A percentile compares a stretch with the other conserved stretches of the same genome.
phyloP scores from a whole-genome alignment of 2,113 vertebrate species.

The Syngnathus floridae region DNA sequence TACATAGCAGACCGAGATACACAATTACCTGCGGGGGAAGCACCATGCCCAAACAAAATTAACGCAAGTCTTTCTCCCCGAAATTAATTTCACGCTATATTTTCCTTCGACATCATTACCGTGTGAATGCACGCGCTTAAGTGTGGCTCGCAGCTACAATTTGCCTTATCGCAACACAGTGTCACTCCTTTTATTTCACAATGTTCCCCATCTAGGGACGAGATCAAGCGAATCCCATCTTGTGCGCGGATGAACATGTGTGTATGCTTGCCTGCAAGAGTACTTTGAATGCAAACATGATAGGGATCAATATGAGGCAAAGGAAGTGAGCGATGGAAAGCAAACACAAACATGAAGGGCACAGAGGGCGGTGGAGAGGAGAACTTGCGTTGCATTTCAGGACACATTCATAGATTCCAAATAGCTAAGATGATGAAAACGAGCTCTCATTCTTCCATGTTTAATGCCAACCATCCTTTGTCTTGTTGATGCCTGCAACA shows the following conservation, averaged over 20 bases:
- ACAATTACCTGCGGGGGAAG: neutral
- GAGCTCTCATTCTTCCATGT: conserved; percentile 1
- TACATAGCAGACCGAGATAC: neutral
- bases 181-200: neutral
- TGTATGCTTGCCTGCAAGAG: conserved; percentile 15
- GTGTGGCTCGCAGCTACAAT: neutral
- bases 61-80: neutral
- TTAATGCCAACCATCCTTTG: conserved; percentile 2
- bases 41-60: neutral
- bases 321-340: conserved; percentile 1
- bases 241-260: neutral
- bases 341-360: neutral
- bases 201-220: neutral
- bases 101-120: conserved; percentile 1
- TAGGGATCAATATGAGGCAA: conserved; percentile 31
- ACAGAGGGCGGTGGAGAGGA: neutral
- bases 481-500: neutral
- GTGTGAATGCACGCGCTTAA: neutral
- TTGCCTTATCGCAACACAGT: neutral
- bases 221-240: neutral
- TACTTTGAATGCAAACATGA: conserved; percentile 33
- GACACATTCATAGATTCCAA: conserved; percentile 2
- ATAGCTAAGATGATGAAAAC: conserved; percentile 1
- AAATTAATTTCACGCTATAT: conserved; percentile 5
- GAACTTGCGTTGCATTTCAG: conserved; percentile 5